Conservation (phyloP, 2,113 vertebrate genomes). For the Tragelaphus strepsiceros region DNA sequence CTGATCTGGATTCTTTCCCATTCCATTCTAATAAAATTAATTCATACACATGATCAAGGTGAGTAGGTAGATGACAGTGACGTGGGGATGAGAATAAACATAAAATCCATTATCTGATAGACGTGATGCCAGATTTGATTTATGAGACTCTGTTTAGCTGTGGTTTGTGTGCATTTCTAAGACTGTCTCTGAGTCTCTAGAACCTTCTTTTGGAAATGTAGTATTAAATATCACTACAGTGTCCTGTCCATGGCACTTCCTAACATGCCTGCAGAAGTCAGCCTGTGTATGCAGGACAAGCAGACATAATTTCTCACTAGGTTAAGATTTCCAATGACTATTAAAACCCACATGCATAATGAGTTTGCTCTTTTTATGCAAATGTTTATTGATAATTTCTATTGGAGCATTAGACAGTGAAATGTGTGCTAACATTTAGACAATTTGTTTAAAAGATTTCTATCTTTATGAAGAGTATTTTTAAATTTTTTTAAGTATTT, state of each 20-base stretch:
- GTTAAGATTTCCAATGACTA: slow-evolving; percentile 43
- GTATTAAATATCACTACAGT: not conserved
- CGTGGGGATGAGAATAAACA: not conserved
- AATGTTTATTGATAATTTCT: slow-evolving; percentile 66
- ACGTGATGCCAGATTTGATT: slow-evolving; percentile 9
- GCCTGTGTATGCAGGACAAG: not conserved
- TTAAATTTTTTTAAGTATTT: not conserved
- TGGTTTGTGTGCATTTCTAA: slow-evolving; percentile 54
- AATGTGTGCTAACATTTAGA: slow-evolving; percentile 54
- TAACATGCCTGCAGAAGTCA: not conserved
- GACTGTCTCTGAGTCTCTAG: not conserved
- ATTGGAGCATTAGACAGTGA: slow-evolving; percentile 48
- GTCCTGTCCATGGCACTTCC: not conserved
- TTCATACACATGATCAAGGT: slow-evolving; percentile 46
- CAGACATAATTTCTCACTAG: not conserved
- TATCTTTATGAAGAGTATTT: slow-evolving; percentile 27
- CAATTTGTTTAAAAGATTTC: slow-evolving; percentile 41
- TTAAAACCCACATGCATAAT: slow-evolving; percentile 37
- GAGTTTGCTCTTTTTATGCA: slow-evolving; percentile 59
- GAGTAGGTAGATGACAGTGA: not conserved
- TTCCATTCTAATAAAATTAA: slow-evolving; percentile 36
- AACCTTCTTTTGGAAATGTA: not conserved
- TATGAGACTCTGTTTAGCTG: slow-evolving; percentile 37
- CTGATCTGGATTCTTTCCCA: not conserved
- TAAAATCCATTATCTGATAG: not conserved